Conservation (phyloP, 2,888 invertebrate species). For the Vannuccia rotundouncinata region DNA sequence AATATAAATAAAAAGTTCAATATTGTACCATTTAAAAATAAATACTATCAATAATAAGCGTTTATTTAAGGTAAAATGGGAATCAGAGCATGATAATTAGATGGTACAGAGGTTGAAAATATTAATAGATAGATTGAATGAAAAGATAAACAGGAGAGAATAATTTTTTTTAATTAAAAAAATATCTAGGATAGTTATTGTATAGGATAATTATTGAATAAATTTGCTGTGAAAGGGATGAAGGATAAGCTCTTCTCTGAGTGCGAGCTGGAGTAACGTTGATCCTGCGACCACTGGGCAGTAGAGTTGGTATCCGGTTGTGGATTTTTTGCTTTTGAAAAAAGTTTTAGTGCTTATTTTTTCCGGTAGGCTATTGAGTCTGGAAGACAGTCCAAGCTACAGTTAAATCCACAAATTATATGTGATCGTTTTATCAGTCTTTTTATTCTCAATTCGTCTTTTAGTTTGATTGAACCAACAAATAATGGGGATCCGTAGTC, state of each 20-base stretch:
- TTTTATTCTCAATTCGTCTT: background rate
- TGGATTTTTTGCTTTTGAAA: background rate
- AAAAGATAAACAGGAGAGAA: no score
- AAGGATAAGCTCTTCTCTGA: slow-evolving; percentile 12
- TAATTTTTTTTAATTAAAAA: no score
- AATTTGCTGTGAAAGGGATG: background rate
- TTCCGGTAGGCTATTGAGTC: background rate
- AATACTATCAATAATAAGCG: no score
- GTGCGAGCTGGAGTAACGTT: background rate
- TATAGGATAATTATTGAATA: no score
- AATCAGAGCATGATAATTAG: no score
- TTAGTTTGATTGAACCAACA: slow-evolving; percentile 10
- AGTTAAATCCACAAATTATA: slow-evolving; percentile 9
- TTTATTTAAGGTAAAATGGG: no score
- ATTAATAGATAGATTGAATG: no score
- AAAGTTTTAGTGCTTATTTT: background rate
- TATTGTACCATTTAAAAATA: no score
- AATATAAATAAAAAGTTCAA: no score
- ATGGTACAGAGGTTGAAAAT: no score
- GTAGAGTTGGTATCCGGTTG: slow-evolving; percentile 5
- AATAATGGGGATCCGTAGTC: slow-evolving; percentile 13
- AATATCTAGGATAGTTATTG: no score
- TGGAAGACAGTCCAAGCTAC: slow-evolving; percentile 1
- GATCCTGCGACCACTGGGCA: slow-evolving; percentile 23
- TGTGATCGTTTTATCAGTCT: slow-evolving; percentile 7